Evolutionary conservation across 2,797 vertebrate species (phyloP).

Genomic region (Hafferia zeledoni): DNA sequence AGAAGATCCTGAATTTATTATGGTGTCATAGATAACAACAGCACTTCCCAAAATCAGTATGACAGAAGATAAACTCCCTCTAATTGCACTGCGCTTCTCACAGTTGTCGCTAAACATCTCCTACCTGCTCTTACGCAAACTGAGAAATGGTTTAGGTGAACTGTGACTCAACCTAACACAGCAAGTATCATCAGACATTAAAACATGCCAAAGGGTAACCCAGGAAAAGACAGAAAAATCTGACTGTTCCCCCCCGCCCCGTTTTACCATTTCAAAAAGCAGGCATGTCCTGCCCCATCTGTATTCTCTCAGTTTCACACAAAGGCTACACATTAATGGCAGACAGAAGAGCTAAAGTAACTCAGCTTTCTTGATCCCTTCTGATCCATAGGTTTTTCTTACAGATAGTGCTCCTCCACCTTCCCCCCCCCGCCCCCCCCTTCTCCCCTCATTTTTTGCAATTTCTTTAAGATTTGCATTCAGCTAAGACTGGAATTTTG

Average conservation of each 20-base stretch:
- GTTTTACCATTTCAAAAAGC: background rate
- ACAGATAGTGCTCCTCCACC: background rate
- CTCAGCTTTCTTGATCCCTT: background rate
- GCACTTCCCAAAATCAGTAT: background rate
- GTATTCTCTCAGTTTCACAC: background rate
- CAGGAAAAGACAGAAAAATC: background rate
- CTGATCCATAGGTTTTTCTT: background rate
- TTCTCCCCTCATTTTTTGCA: background rate
- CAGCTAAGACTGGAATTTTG: background rate
- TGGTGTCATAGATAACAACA: background rate
- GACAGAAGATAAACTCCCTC: background rate
- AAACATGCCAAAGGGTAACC: background rate
- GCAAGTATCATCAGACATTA: background rate
- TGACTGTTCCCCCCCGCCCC: background rate
- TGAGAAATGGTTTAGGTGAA: background rate
- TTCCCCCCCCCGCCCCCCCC: accelerated
- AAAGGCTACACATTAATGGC: background rate
- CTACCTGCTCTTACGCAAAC: background rate
- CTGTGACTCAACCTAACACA: accelerated
- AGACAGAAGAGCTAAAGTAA: background rate
- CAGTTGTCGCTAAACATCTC: background rate
- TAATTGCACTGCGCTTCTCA: background rate
- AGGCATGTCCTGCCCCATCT: background rate
- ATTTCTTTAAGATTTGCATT: background rate
- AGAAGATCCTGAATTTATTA: background rate